These are phyloP conservation scores for Neoitamus cyanurus DNA, from an alignment of 2,888 invertebrate genomes.

Conservation along the genomic window DNA sequence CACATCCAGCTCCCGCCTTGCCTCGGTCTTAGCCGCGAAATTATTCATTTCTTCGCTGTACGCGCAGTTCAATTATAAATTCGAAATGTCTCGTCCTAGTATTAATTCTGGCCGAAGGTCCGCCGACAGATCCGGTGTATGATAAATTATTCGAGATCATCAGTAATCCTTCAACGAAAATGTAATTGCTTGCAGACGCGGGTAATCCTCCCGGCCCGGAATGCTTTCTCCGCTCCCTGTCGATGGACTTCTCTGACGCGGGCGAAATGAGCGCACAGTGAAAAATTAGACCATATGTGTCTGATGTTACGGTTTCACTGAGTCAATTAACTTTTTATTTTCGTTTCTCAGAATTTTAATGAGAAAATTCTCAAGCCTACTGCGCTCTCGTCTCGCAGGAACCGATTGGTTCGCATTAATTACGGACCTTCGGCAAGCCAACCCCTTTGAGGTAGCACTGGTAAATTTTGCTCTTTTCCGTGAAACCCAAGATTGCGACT, in stretches of 20 bases:
- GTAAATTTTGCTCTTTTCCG: not conserved
- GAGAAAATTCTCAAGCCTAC: constrained; percentile 8
- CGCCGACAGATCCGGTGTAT: constrained; percentile 36
- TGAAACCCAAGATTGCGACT: not conserved
- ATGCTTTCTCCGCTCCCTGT: constrained; percentile 3
- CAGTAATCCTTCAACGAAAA: constrained; percentile 48
- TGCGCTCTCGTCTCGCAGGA: not conserved
- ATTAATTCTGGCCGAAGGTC: constrained; percentile 32
- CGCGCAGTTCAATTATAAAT: constrained; percentile 29
- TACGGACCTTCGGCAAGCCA: not conserved
- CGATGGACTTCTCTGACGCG: constrained; percentile 7
- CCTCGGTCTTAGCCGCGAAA: not conserved
- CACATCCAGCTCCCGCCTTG: not conserved
- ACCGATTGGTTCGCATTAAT: not conserved
- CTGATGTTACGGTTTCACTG: not conserved
- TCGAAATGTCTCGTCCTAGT: not conserved
- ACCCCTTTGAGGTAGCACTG: not conserved
- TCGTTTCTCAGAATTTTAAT: constrained; percentile 16
- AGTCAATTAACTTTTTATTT: constrained; percentile 34
- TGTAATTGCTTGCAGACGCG: constrained; percentile 49
- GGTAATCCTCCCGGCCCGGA: constrained; percentile 22
- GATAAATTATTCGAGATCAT: constrained; percentile 48
- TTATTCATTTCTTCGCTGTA: not conserved
- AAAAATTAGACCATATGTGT: constrained; percentile 44
- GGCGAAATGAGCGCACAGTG: not conserved